Evolutionary conservation across 2,888 invertebrate species (phyloP).

Genomic region (Ramazzottius varieornatus): DNA sequence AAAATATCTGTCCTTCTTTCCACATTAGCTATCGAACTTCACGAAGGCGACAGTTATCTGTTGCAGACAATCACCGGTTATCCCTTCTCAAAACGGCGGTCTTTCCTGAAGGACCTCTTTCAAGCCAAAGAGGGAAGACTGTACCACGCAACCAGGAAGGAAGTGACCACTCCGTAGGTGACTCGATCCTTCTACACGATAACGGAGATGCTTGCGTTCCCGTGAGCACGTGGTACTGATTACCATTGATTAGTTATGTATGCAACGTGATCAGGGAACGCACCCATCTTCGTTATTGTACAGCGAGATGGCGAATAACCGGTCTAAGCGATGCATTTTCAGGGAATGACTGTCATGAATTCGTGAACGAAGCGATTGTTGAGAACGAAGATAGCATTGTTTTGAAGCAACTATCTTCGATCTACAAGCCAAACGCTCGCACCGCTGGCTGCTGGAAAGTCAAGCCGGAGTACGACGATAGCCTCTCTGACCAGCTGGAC

Average conservation of each 20-base stretch:
- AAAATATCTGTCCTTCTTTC: too few species aligned
- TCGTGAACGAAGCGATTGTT: slow-evolving; percentile 52
- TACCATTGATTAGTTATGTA: too few species aligned
- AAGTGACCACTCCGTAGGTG: slow-evolving; percentile 29
- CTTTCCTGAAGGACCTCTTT: slow-evolving; percentile 36
- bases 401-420: slow-evolving; percentile 46
- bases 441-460: slow-evolving; percentile 61
- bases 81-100: slow-evolving; percentile 38
- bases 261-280: too few species aligned
- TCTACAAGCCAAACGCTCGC: slow-evolving; percentile 53
- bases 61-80: slow-evolving; percentile 34
- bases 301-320: too few species aligned
- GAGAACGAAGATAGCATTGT: slow-evolving; percentile 68
- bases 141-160: slow-evolving; percentile 32
- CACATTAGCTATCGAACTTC: too few species aligned
- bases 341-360: slow-evolving; percentile 38
- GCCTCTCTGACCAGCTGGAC: slow-evolving; percentile 58
- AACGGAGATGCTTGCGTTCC: too few species aligned
- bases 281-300: too few species aligned
- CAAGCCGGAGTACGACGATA: slow-evolving; percentile 47
- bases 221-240: too few species aligned
- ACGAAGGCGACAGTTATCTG: too few species aligned
- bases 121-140: slow-evolving; percentile 39
- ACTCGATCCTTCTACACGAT: too few species aligned
- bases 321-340: too few species aligned